phyloP scores from a whole-genome alignment of 2,113 vertebrate genomes.

The Apodemus speciosus region DNA sequence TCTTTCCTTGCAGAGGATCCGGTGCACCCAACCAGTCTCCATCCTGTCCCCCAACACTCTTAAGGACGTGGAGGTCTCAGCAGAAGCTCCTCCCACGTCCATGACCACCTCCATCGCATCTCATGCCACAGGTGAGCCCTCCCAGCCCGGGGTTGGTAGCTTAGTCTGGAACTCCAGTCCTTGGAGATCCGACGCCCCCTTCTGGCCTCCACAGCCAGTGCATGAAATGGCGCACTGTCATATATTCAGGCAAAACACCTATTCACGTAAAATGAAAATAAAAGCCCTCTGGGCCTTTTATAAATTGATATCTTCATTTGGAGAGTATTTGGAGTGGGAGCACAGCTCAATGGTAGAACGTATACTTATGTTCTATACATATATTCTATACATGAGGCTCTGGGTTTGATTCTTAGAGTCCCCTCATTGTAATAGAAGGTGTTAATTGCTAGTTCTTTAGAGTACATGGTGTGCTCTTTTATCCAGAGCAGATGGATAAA shows the following conservation, averaged over 20 bases:
- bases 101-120: slow-evolving; percentile 13
- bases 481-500: background rate
- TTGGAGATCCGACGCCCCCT: background rate
- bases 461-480: background rate
- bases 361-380: background rate
- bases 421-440: background rate
- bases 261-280: background rate
- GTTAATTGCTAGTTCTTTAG: background rate
- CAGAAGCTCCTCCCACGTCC: background rate
- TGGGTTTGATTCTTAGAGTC: background rate
- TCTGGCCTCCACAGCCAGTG: background rate
- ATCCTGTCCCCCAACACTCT: slow-evolving; percentile 64
- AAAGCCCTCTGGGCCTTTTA: slow-evolving; percentile 4
- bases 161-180: background rate
- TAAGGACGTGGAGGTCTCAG: slow-evolving; percentile 47
- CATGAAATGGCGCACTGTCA: too few relatives aligned
- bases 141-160: background rate
- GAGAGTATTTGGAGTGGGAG: background rate
- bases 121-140: slow-evolving; percentile 67
- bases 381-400: background rate
- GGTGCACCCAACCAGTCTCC: slow-evolving; percentile 70
- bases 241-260: background rate
- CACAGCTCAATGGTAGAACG: background rate
- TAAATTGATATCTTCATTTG: background rate
- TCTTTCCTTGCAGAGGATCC: slow-evolving; percentile 67